Evolutionary conservation across 2,797 vertebrate genomes (phyloP).

Genomic region (Neopelma chrysocephalum): DNA sequence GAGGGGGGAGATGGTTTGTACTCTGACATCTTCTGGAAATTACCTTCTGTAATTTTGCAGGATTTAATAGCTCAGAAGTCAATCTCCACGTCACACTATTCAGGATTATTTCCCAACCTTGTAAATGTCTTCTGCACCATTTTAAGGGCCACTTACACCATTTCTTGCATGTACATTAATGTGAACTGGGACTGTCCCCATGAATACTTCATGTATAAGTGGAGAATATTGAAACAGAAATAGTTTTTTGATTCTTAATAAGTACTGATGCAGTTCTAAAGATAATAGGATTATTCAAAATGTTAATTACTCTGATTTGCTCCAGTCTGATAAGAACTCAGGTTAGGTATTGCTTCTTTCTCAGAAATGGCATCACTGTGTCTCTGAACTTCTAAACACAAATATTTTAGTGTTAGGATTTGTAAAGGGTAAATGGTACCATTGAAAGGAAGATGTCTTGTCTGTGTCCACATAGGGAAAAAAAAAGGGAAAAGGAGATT

Average conservation of each 20-base stretch:
- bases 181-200: neutral
- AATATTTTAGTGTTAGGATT: neutral
- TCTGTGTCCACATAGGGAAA: neutral
- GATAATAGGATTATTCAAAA: constrained; percentile 32
- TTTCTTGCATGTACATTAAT: neutral
- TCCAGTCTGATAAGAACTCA: neutral
- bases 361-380: neutral
- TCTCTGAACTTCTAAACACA: neutral
- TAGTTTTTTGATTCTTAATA: constrained; percentile 15
- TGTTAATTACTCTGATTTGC: constrained; percentile 40
- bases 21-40: neutral
- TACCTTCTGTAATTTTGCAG: neutral
- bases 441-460: neutral
- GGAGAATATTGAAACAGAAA: neutral
- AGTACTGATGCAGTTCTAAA: neutral
- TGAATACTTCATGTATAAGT: neutral
- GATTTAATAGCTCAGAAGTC: neutral
- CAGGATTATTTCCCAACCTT: neutral
- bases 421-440: neutral
- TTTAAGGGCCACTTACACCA: neutral
- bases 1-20: neutral
- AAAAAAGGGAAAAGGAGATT: neutral
- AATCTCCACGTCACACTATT: neutral
- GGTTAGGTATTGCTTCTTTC: neutral
- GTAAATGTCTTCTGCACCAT: neutral